Conservation (phyloP, 2,113 vertebrate species). For the Alosa alosa region DNA sequence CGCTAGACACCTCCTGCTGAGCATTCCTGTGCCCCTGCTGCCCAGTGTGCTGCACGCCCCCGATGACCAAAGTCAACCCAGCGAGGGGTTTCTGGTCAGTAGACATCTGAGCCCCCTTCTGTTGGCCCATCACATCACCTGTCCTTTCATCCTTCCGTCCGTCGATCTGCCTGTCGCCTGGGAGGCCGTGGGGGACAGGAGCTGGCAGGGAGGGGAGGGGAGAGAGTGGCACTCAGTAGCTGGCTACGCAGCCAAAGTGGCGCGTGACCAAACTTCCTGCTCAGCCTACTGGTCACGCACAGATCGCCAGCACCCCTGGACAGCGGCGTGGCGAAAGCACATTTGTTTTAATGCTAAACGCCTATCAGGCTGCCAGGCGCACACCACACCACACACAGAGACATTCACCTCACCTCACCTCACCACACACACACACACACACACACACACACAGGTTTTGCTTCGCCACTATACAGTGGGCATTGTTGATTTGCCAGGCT, state of each 20-base stretch:
- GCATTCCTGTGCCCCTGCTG: background rate
- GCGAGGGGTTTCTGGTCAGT: constrained; percentile 47
- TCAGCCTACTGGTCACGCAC: too few relatives aligned
- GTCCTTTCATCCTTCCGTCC: background rate
- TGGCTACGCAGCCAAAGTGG: too few relatives aligned
- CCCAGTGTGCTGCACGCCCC: background rate
- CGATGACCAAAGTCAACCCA: constrained; percentile 29
- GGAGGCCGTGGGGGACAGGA: constrained; percentile 29
- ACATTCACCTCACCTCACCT: constrained; percentile 23
- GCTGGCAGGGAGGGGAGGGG: constrained; percentile 47
- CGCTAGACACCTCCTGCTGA: background rate
- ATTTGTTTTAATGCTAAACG: constrained; percentile 68
- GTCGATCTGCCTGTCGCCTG: background rate
- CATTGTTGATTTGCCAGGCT: too few relatives aligned
- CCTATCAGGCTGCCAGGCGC: constrained; percentile 26
- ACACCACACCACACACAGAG: background rate
- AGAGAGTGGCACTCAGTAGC: constrained; percentile 54
- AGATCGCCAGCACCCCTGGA: too few relatives aligned
- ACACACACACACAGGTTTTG: background rate
- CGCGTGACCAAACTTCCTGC: constrained; percentile 72
- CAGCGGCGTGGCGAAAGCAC: constrained; percentile 62
- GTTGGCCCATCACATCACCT: constrained; percentile 21
- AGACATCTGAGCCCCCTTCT: constrained; percentile 51
- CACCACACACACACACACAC: too few relatives aligned
- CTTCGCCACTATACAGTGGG: too few relatives aligned